Conservation (phyloP, 2,888 invertebrate genomes). For the Polylopha cassiicola region DNA sequence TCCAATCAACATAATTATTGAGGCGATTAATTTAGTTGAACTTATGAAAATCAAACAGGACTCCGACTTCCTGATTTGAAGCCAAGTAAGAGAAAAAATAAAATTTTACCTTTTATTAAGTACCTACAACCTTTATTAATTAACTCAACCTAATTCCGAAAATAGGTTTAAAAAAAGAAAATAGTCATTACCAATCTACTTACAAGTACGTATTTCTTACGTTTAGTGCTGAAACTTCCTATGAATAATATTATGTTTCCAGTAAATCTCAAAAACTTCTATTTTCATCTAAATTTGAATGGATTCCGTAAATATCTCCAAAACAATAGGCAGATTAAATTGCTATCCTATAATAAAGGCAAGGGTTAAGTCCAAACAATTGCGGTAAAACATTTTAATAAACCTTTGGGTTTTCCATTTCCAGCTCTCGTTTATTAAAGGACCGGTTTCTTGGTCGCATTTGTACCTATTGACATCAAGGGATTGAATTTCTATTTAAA, state of each 20-base stretch:
- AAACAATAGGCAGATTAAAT: conserved; percentile 20
- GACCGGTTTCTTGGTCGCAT: conserved; percentile 11
- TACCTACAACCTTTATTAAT: too few species aligned
- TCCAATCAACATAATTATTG: too few species aligned
- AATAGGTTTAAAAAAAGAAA: too few species aligned
- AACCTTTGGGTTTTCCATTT: conserved; percentile 15
- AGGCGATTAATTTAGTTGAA: too few species aligned
- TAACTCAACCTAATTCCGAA: too few species aligned
- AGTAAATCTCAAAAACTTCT: conserved; percentile 12
- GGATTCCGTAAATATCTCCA: conserved; percentile 20
- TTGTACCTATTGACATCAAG: conserved; percentile 8
- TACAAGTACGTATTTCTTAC: too few species aligned
- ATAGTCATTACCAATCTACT: too few species aligned
- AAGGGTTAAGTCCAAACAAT: conserved; percentile 22
- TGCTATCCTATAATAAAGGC: conserved; percentile 19
- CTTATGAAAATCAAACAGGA: too few species aligned
- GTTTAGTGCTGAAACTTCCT: too few species aligned
- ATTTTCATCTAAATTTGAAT: conserved; percentile 14
- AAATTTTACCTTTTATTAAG: too few species aligned
- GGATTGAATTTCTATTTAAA: conserved; percentile 13
- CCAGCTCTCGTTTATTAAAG: conserved; percentile 12
- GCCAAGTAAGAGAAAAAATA: too few species aligned
- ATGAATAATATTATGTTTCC: conserved; percentile 5
- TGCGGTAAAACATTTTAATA: conserved; percentile 20
- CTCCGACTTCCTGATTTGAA: too few species aligned